Evolutionary conservation across 2,113 vertebrate species (phyloP), one percentile per base, ranked within the genome.

Genomic region (Phaethon lepturus): DNA sequence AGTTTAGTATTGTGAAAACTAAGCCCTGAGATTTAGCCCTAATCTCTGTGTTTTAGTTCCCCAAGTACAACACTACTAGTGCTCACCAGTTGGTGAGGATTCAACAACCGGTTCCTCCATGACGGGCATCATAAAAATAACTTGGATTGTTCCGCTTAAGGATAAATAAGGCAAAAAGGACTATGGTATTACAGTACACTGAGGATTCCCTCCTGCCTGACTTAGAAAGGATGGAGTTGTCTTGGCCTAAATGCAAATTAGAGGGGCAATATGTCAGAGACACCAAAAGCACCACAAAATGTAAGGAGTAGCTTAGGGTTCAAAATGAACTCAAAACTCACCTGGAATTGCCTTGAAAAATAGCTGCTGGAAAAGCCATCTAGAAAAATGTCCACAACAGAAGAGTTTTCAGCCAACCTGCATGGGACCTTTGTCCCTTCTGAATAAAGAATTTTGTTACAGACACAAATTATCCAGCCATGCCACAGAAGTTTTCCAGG

Each of bases 71-170:
- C 42, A 45, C 11, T 81, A 14, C 5, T 17, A 22, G 5, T 7
- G 18, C 33, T 76, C 58, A 18, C n/a, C 40, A 56, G 3, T 56
- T 78, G 82, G 19, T 38, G n/a, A 76, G 44, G 50, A 76, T 22
- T 24, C 79, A 62, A 33, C 16, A 80, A 62, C 2, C 10, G 60
- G 7, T n/a, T 69, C 15, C 28, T 79, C 33, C 12, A 1, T 16
- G 58, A 59, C 3, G 42, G 8, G 8, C 0, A 0, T n/a, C 11
- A 20, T 0, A 59, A 13, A 64, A 83, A 49, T 44, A 49, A 14
- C 17, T 23, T 35, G 19, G 45, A 31, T 22, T 38, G 22, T 5
- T 52, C 33, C 1, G 4, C 9, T 69, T 68, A 23, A 49, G 68
- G 7, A 72, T 35, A 66, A 84, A 87, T 23, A 29, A 78, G 11